Base-by-base conservation (phyloP, 2,113 vertebrate species). In the Peromyscus leucopus region DNA sequence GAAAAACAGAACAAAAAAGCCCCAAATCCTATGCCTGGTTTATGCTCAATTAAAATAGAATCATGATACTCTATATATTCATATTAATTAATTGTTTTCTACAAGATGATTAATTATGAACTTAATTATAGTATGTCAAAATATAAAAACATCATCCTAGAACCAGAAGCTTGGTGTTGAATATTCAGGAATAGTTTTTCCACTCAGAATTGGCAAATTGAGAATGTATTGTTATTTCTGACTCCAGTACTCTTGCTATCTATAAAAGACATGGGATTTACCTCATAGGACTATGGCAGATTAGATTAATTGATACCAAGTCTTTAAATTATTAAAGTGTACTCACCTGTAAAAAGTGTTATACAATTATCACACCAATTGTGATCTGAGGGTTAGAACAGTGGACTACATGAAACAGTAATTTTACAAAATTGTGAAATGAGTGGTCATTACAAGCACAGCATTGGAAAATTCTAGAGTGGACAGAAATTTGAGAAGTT, bases 1-100 rank as follows among this genome's bases (percentile, higher is more conserved):
- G 98, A 96, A 15, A 84, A 97, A 7, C 17, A 95, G 89, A 97
- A 91, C 6, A 57, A 69, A 55, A 51, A 63, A 92, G 59, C 59
- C 19, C 5, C 19, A 61, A 98, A 96, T 95, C 13, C 13, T 96
- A 92, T 93, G 85, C 46, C 63, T 97, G 78, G 93, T 82, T 96
- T 96, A 92, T 90, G 75, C 22, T 97, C 93, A 97, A 8, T 55
- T 15, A 15, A 15, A 55, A 55, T 12, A 55, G 55, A 55, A 55
- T 15, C 12, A 55, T 55, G 13, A 15, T 55, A 55, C 13, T 55
- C 11, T 55, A 55, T 55, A 55, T 55, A 55, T 55, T 55, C 55
- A 55, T 55, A 46, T 75, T 5, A 42, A 46, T 75, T 5, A 42
- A 76, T 76, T 48, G 46, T 91, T 89, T 96, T 61, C 28, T 11